phyloP scores from a whole-genome alignment of 2,113 vertebrate species.

The Pipa parva region DNA sequence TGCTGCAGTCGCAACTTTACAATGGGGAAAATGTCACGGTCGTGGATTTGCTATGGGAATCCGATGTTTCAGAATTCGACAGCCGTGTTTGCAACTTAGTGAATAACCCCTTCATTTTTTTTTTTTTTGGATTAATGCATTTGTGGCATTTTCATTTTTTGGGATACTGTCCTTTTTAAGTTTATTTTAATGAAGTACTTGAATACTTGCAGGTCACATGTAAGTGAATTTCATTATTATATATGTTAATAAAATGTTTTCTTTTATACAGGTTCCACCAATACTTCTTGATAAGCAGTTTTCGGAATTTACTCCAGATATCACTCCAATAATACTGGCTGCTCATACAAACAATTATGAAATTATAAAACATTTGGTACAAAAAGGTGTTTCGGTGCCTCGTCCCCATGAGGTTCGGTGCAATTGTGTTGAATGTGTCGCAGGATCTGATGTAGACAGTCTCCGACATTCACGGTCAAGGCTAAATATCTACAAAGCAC shows the following conservation, averaged over 20 bases:
- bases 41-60: no score
- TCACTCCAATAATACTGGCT: constrained; percentile 94
- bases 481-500: constrained; percentile 91
- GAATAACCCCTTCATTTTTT: no score
- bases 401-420: constrained; percentile 91
- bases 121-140: no score
- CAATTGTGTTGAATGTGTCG: constrained; percentile 86
- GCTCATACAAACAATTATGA: constrained; percentile 98
- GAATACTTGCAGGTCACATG: no score
- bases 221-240: neutral
- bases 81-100: no score
- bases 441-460: constrained; percentile 88
- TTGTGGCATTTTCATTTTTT: no score
- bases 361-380: constrained; percentile 91
- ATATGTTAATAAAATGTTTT: neutral
- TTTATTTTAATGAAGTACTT: no score
- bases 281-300: constrained; percentile 90
- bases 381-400: constrained; percentile 90
- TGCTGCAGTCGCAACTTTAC: no score
- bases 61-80: no score
- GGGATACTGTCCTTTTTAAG: no score
- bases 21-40: no score
- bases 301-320: constrained; percentile 94
- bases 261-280: constrained; percentile 77
- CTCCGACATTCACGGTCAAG: constrained; percentile 90